phyloP scores from a whole-genome alignment of 2,888 invertebrate genomes.

The Phasia obesa region DNA sequence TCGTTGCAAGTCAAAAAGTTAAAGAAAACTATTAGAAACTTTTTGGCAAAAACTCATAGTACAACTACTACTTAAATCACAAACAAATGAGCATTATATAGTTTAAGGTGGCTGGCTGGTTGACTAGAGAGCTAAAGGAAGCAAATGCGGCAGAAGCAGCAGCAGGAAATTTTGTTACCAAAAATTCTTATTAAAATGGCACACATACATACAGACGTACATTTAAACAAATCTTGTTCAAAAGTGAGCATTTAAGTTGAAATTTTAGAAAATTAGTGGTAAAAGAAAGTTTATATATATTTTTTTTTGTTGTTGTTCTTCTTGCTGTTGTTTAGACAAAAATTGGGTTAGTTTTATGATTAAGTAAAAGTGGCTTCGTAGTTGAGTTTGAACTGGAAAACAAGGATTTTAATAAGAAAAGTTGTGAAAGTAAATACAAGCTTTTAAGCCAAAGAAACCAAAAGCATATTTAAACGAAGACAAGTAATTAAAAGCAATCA shows the following conservation, averaged over 20 bases:
- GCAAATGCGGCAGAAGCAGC: background rate
- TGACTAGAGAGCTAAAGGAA: no score
- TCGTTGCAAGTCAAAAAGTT: slow-evolving; percentile 63
- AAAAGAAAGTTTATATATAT: slow-evolving; percentile 55
- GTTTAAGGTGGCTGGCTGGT: slow-evolving; percentile 7
- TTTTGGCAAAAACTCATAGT: slow-evolving; percentile 44
- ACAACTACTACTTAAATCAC: slow-evolving; percentile 49
- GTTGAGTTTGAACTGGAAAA: slow-evolving; percentile 13
- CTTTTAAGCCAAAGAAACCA: background rate
- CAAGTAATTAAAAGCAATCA: background rate
- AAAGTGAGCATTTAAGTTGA: slow-evolving; percentile 37
- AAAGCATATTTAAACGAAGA: slow-evolving; percentile 13
- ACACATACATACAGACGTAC: background rate
- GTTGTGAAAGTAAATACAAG: slow-evolving; percentile 19
- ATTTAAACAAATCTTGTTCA: slow-evolving; percentile 15
- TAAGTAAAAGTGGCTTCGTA: slow-evolving; percentile 55
- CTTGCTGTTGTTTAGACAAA: slow-evolving; percentile 19
- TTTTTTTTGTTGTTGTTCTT: slow-evolving; percentile 15
- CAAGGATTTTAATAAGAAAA: slow-evolving; percentile 47
- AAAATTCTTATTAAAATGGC: slow-evolving; percentile 44
- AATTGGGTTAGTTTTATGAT: slow-evolving; percentile 58
- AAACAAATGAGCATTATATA: slow-evolving; percentile 65
- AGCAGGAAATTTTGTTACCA: slow-evolving; percentile 9
- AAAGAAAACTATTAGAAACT: slow-evolving; percentile 67
- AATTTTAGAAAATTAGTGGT: slow-evolving; percentile 58